Base-by-base conservation (phyloP, 2,113 vertebrate genomes). In the Lonchura striata region DNA sequence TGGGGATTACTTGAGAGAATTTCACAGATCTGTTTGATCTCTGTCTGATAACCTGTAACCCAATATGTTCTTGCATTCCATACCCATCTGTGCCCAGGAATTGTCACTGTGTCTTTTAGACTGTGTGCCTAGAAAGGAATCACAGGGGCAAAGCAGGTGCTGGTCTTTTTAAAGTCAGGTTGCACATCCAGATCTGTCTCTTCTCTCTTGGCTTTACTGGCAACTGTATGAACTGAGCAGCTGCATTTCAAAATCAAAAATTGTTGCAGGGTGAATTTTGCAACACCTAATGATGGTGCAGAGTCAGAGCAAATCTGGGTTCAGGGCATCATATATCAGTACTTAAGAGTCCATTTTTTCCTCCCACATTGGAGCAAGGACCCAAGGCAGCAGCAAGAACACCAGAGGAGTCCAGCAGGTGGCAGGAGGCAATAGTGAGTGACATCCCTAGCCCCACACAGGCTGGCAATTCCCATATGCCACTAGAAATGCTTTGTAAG, bases 171-270 rank as follows among this genome's bases (percentile, higher is more conserved):
- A 35, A 35, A 50, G 37, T 35, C 44, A 57, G 7, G 17, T 31
- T 42, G 13, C 27, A 18, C 6, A 4, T 44, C 25, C 20, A 57
- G 35, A 42, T 6, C 13, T 44, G 5, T 35, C 7, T 50, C 13
- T 30, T 50, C 11, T 17, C 35, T 49, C 31, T 25, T 35, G 44
- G 16, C 31, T 59, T 11, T 31, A 42, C 11, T 30, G 16, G 16
- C 11, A n/a, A n/a, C 20, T 49, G 19, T 20, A 21, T 0, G 0
- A 65, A 24, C 13, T 0, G 0, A 65, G 30, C 75, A 57, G 30
- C 6, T 75, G 35, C 20, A 57, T 81, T 49, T 49, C 0, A 0
- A 53, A 41, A 27, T 25, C 3, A 41, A 75, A 76, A 76, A 17
- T 25, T 11, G 2, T 24, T 35, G 7, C 42, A 30, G 19, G 30